Percentiles rank a stretch among this genome's conserved stretches.
phyloP scores from a whole-genome alignment of 2,113 vertebrate genomes.

The Rhombomys opimus region DNA sequence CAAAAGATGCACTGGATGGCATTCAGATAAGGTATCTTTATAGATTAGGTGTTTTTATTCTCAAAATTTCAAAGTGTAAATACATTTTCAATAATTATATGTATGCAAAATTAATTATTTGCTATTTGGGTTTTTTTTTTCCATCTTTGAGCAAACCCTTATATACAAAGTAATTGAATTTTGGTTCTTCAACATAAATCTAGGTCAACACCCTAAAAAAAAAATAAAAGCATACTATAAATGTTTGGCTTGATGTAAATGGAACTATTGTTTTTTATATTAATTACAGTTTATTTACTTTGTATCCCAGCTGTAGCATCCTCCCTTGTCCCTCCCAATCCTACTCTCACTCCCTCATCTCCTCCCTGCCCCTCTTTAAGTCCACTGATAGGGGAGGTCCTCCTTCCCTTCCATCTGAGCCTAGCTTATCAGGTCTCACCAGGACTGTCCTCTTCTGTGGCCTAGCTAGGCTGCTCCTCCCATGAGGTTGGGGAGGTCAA shows the following conservation, averaged over 20 bases:
- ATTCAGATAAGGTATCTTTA: not conserved
- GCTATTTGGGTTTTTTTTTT: not conserved
- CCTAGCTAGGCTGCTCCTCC: no score
- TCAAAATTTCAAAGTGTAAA: not conserved
- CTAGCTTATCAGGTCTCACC: no score
- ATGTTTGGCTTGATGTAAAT: not conserved
- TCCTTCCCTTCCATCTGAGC: no score
- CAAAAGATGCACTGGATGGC: not conserved
- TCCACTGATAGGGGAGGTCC: no score
- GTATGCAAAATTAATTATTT: not conserved
- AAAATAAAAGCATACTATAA: not conserved
- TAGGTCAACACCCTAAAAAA: not conserved
- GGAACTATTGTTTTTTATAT: not conserved
- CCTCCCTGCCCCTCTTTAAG: no score
- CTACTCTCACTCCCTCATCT: no score
- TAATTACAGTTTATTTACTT: no score
- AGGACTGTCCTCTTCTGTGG: no score
- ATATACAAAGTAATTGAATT: not conserved
- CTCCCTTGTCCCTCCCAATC: no score
- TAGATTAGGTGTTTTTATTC: not conserved
- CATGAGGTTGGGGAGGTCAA: no score
- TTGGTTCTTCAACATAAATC: constrained; percentile 17
- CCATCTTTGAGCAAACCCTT: not conserved
- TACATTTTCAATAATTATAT: not conserved
- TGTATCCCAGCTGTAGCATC: no score